phyloP scores from a whole-genome alignment of 2,888 invertebrate species.

The Heteropelma amictum region DNA sequence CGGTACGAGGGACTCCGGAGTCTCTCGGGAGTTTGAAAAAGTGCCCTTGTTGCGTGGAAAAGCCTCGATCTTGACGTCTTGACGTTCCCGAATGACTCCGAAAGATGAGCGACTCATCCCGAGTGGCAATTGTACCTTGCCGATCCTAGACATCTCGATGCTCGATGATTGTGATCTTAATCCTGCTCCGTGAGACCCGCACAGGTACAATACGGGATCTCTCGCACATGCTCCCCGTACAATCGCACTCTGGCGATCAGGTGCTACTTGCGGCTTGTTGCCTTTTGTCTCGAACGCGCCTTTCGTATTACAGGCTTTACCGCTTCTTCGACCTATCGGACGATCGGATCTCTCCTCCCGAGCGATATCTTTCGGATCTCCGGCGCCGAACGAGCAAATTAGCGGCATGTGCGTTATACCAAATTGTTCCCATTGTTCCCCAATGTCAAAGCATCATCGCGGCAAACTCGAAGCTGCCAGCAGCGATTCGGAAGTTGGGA shows the following conservation, averaged over 20 bases:
- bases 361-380: conserved; percentile 45
- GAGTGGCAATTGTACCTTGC: conserved; percentile 58
- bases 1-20: no score
- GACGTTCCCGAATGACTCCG: conserved; percentile 47
- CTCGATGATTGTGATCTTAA: conserved; percentile 66
- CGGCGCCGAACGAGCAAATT: conserved; percentile 55
- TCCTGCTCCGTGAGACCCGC: conserved; percentile 52
- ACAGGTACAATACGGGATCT: conserved; percentile 62
- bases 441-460: conserved; percentile 41
- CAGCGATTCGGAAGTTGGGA: not conserved
- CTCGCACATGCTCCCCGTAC: conserved; percentile 8
- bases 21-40: no score
- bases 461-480: not conserved
- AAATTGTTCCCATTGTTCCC: conserved; percentile 49
- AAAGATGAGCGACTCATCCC: not conserved
- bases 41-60: no score
- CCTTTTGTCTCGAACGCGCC: conserved; percentile 61
- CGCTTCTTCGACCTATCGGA: conserved; percentile 5
- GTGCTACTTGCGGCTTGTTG: conserved; percentile 69
- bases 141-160: conserved; percentile 56
- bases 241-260: conserved; percentile 62
- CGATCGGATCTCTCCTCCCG: conserved; percentile 41
- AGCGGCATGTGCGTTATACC: conserved; percentile 37
- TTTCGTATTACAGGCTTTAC: not conserved
- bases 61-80: conserved; percentile 45